These are phyloP conservation scores for Andrena praecox DNA, from an alignment of 2,888 invertebrate genomes.

Conservation along the genomic window DNA sequence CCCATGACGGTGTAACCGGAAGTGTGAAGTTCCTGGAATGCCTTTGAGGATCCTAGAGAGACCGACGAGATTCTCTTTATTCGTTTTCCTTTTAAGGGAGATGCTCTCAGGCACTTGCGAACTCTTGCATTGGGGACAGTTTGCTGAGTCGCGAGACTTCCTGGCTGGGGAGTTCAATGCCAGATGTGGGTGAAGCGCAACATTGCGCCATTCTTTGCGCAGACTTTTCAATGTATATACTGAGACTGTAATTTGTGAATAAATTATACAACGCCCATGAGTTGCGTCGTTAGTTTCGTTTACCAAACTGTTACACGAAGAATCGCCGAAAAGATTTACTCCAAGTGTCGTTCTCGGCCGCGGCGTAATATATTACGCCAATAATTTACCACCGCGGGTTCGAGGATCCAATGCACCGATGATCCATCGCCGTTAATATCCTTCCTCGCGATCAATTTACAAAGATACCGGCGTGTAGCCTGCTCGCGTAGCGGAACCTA, in stretches of 20 bases:
- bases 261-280: no score
- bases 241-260: no score
- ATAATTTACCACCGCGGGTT: constrained; percentile 52
- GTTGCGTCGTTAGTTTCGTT: no score
- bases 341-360: constrained; percentile 52
- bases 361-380: constrained; percentile 61
- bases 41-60: neutral
- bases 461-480: constrained; percentile 50
- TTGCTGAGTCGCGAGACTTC: constrained; percentile 48
- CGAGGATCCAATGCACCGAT: constrained; percentile 58
- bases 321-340: constrained; percentile 57
- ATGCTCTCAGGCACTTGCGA: constrained; percentile 8
- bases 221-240: no score
- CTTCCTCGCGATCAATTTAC: constrained; percentile 60
- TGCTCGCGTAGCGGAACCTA: constrained; percentile 55
- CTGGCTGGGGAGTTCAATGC: no score
- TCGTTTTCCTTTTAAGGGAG: neutral
- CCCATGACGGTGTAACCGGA: constrained; percentile 43
- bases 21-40: constrained; percentile 40
- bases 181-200: no score
- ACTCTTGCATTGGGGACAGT: constrained; percentile 44
- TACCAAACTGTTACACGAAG: neutral
- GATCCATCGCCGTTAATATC: constrained; percentile 66
- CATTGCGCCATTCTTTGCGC: no score
- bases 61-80: neutral